Evolutionary conservation across 2,888 invertebrate genomes (phyloP), one percentile per base, ranked within the genome.

Genomic region (Mythimna ferrago): DNA sequence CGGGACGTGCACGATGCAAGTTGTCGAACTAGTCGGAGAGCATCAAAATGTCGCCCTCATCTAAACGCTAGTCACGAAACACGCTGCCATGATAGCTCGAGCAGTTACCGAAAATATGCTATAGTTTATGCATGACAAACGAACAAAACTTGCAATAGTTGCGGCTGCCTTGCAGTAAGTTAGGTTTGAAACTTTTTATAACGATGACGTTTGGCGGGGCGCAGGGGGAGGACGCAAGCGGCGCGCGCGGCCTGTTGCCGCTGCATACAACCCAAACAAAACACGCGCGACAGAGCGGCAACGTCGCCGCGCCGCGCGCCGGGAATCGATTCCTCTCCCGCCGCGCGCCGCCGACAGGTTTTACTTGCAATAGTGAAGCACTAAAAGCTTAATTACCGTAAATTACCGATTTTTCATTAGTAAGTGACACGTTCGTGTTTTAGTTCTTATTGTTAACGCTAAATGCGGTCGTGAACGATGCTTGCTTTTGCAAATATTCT

Each of bases 231-330:
- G 44, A 41, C 38, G 70, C 57, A 66, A 62, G 77, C 60, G 70
- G 83, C 65, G 69, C 83, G 86, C 79, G 84, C 84, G 84, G 82
- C 83, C 84, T 84, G 92, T 90, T 90, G 93, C 92, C 92, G 90
- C 81, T 88, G 88, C 89, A 88, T 89, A 86, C 93, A 93, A 95
- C 94, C 95, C 94, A 96, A 95, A 95, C 95, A 95, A 94, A 92
- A 92, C 91, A 90, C 88, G 91, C 88, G 91, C 93, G 91, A 89
- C 94, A 90, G 92, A 91, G 89, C 91, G 95, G 94, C 95, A 95
- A 95, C 95, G 89, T 83, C 93, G 95, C 95, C 86, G 73, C 78
- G 84, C 86, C 63, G 68, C 74, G 72, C 86, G 86, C 86, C 85
- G 84, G 87, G 91, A 90, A 93, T 94, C 94, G 94, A 94, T 94